Percentiles rank a stretch among this genome's conserved stretches.
Evolutionary conservation across 2,113 vertebrate genomes (phyloP).

Genomic region (Pituophis catenifer): DNA sequence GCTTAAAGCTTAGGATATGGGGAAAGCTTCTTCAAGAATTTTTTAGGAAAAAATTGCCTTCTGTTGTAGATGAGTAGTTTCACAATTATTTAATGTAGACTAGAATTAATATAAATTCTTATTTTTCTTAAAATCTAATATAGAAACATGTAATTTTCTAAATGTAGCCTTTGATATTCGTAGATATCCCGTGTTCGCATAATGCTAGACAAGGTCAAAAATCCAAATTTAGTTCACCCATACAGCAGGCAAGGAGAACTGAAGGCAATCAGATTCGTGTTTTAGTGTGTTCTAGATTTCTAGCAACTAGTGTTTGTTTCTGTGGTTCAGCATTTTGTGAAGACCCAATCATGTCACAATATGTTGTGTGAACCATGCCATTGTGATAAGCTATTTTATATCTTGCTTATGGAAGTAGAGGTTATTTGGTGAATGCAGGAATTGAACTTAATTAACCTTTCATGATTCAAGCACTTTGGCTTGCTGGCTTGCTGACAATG

Average conservation of each 20-base stretch:
- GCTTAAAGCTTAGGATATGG: neutral
- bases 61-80: neutral
- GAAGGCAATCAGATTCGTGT: too few species aligned
- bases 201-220: neutral
- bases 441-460: neutral
- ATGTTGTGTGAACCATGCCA: neutral
- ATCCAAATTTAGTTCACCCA: neutral
- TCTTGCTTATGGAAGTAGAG: neutral
- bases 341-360: neutral
- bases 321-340: neutral
- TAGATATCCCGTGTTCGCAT: neutral
- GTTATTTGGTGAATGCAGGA: neutral
- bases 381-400: neutral
- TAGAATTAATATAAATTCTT: neutral
- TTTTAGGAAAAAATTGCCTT: neutral
- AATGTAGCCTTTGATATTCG: neutral
- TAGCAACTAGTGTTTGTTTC: too few species aligned
- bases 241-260: too few species aligned
- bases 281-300: too few species aligned
- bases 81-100: neutral
- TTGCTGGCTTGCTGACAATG: neutral
- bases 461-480: neutral
- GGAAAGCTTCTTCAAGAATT: neutral
- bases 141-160: neutral
- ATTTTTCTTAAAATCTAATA: neutral